Base-by-base conservation (phyloP, 2,797 vertebrate genomes). In the Myotis daubentonii region DNA sequence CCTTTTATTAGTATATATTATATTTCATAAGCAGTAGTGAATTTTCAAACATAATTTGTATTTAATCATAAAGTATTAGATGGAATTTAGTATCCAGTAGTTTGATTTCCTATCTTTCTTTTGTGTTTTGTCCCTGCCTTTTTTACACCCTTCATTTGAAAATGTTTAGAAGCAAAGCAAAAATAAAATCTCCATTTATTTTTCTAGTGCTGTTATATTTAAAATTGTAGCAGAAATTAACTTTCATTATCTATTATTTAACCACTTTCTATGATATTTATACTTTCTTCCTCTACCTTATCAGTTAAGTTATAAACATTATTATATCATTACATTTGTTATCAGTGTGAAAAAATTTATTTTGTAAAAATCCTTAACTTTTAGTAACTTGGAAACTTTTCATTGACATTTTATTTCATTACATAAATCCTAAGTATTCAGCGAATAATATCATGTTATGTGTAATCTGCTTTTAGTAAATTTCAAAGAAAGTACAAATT, bases 181-280 rank as follows among this genome's bases (percentile, higher is more conserved):
- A 75, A 81, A 49, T 47, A 85, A 85, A 87, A 38, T 1, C 22
- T 94, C 89, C 57, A 82, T 28, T 92, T 75, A 78, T 44, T 75
- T 83, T 94, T 80, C 68, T 92, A n/a, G 47, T 91, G 23, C 16
- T 74, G 19, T 2, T 55, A 23, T 78, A 65, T 72, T 75, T 87
- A 79, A 93, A 87, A 88, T 60, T 74, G 16, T 85, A 88, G 65
- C 36, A 95, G 25, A 96, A 47, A 17, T n/a, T 87, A 78, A 36
- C 0, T 16, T 94, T 88, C 25, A 30, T 49, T 75, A 84, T 49
- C 10, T 75, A 33, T 28, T 70, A 94, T 87, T 66, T 91, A 76
- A 82, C 28, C 2, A 85, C 8, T 89, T 94, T 90, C 9, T 51
- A 36, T 82, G 20, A 62, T 93, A 81, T 41, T 93, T 66, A 86